Evolutionary conservation across 2,797 vertebrate genomes (phyloP), one percentile per base, ranked within the genome.

Genomic region (Chelonia mydas): DNA sequence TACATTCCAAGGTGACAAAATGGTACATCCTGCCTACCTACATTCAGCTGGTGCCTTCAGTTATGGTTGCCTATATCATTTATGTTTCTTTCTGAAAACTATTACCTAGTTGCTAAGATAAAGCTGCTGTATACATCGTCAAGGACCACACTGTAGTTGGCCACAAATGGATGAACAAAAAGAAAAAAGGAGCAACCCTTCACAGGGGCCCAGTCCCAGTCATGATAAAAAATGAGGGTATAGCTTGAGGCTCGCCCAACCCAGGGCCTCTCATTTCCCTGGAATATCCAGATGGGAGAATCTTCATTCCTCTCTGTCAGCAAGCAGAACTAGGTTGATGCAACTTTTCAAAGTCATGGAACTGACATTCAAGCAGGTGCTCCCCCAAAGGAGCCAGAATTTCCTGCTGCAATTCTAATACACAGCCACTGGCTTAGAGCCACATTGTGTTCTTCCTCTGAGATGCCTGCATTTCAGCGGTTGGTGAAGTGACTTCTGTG

Each of bases 291-390:
- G 41, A 27, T 27, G 45, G 47, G 45, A 77, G 13, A 49, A 77
- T 28, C 47, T 3, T 0, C 0, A 17, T 76, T 47, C 79, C 50
- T 41, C 17, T 74, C 72, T 84, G 8, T 15, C 27, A 3, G 21
- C 2, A 27, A 41, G 59, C 31, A 76, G 76, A 19, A 7, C 83
- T 31, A 1, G 7, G 25, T 57, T 68, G 13, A 54, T 88, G 47
- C 41, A 77, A 77, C 8, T 77, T 49, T 77, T 77, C 45, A 77
- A 37, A 68, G 41, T 77, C 74, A 31, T 31, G 27, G 57, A 86
- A 50, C 33, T 81, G 4, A 3, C 51, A 7, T 47, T 50, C 6
- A 3, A 50, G 19, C 74, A 89, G 84, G 81, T n/a, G 21, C 1
- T 65, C 45, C 6, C 50, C 4, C 11, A 16, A 21, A 81, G 51